Evolutionary conservation across 2,797 vertebrate genomes (phyloP), one percentile per base, ranked within the genome.

Genomic region (Champsocephalus gunnari): DNA sequence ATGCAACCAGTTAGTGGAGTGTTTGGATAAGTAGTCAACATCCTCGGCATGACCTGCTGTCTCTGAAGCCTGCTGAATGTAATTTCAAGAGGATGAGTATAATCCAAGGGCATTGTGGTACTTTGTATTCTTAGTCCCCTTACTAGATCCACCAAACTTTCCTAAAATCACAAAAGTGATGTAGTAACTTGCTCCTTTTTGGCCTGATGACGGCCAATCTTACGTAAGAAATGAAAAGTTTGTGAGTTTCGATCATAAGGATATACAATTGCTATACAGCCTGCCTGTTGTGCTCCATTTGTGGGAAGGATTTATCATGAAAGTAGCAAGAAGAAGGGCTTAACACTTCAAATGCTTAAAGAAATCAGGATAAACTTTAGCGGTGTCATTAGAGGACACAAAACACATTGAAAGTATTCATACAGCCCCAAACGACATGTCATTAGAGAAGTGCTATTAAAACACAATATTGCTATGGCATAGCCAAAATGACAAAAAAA

Each of bases 11-110:
- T 24, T 45, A 8, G 19, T 32, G 2, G 34, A 50, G 57, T 56
- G 64, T 55, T 79, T 61, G 12, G 66, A 62, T 17, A 49, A 61
- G 45, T 21, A 13, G 44, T 50, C 49, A 45, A 5, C 38, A 32
- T 38, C 54, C 54, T 9, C 7, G 9, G 9, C 41, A 5, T 59
- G 28, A 51, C 44, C 64, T 21, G 73, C 28, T 71, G 11, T n/a
- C 34, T 53, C 14, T 10, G 38, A 24, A 51, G 14, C 7, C 34
- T 38, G 34, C 34, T 38, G 61, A 45, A n/a, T 44, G 12, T 65
- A 24, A 24, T 28, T 47, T 12, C 5, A 21, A 50, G 19, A 66
- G 2, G 3, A 32, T 5, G 2, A 12, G 28, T 8, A 9, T 11
- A 32, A 41, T 1, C 49, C 12, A 57, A 12, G 41, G 55, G 48